Base-by-base conservation (phyloP, 2,888 invertebrate genomes). In the Dione vanillae region DNA sequence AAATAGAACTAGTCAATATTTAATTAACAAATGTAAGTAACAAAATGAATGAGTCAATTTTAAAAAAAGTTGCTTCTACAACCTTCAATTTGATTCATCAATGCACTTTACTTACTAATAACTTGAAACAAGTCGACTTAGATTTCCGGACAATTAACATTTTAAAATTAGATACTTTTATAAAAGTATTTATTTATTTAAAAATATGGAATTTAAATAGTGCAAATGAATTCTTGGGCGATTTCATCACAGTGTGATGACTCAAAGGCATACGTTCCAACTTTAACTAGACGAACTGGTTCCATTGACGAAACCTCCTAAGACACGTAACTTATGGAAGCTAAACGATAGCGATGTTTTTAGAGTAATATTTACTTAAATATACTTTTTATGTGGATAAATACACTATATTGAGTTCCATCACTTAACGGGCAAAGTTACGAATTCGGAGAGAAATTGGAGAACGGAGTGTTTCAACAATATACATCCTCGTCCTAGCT, bases 241-340 rank as follows among this genome's bases (percentile, higher is more conserved):
- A 58, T 71, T 67, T 68, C 71, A 68, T 71, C 64, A 71, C 52
- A 65, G 41, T 11, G 27, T 43, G 71, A 58, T 64, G 71, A 65
- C 45, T 68, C 68, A 52, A 59, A 68, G 58, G 45, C 65, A 58
- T 54, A 59, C 43, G 64, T 64, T 27, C 12, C 40, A 51, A 47
- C 62, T 8, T 61, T 9, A 51, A 71, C 67, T 69, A 62, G 69
- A 43, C 45, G 45, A 65, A 71, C 71, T 64, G 65, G 65, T 71
- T 71, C 45, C 47, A 40, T 41, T 49, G 68, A 68, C 68, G 59
- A 71, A 65, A 71, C 49, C 52, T 52, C 37, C 27, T 59, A 68
- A 59, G 19, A 43, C 14, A 19, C 2, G 20, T 6, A 40, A 11
- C 10, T 27, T 59, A 14, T 45, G n/a, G 45, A 45, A 19, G 51